These are phyloP conservation scores for Xanthia icteritia DNA, from an alignment of 2,888 invertebrate species.

Conservation along the genomic window DNA sequence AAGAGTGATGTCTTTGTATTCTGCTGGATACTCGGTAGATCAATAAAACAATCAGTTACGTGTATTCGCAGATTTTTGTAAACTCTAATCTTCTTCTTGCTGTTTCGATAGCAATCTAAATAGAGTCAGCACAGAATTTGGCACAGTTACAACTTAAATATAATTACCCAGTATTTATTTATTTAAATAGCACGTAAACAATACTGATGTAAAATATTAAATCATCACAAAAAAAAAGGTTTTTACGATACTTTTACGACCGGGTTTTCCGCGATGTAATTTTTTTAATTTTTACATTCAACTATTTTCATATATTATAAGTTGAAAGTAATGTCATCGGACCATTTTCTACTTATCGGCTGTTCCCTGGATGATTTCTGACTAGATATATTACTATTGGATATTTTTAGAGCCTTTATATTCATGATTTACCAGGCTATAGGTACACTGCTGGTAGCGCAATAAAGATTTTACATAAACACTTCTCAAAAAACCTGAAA, in stretches of 20 bases:
- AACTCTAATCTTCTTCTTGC: neutral
- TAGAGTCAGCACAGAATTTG: too few species aligned
- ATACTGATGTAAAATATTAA: neutral
- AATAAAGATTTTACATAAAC: neutral
- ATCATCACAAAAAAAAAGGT: neutral
- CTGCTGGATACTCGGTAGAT: too few species aligned
- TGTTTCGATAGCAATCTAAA: too few species aligned
- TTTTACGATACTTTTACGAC: neutral
- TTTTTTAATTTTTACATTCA: too few species aligned
- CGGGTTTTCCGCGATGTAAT: neutral
- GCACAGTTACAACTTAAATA: too few species aligned
- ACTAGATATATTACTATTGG: neutral
- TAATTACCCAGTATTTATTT: neutral
- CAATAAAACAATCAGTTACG: neutral
- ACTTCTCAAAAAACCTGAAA: neutral
- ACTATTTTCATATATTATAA: neutral
- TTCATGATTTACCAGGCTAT: neutral
- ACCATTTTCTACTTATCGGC: neutral
- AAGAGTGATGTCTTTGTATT: too few species aligned
- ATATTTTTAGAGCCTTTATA: neutral
- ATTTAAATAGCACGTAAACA: too few species aligned
- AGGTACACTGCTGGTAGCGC: too few species aligned
- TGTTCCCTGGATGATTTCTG: neutral
- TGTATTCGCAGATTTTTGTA: neutral
- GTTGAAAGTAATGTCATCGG: neutral